Conservation (phyloP, 1,140 invertebrate species). For the Drosophila arawakana region DNA sequence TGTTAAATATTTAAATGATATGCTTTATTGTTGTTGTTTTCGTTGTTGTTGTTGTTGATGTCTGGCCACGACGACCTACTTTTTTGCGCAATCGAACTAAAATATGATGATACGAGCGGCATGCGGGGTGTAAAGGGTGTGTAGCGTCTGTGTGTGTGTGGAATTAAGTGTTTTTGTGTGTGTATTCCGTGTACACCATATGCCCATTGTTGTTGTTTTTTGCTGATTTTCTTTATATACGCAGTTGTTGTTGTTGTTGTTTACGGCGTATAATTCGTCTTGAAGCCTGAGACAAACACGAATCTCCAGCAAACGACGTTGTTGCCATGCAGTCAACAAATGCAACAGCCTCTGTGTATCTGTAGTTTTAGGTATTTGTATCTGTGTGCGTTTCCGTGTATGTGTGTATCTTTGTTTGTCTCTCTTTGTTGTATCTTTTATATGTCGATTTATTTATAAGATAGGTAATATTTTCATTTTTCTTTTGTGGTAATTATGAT, state of each 20-base stretch:
- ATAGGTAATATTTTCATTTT: conserved; percentile 30
- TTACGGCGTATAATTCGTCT: conserved; percentile 22
- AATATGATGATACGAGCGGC: conserved; percentile 56
- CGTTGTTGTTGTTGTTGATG: conserved; percentile 36
- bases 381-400: neutral
- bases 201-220: neutral
- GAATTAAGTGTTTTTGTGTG: conserved; percentile 4
- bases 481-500: conserved; percentile 16
- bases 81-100: conserved; percentile 79
- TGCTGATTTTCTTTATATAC: conserved; percentile 35
- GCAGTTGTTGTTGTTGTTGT: conserved; percentile 19
- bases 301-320: conserved; percentile 11
- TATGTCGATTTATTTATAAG: conserved; percentile 19
- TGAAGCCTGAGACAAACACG: conserved; percentile 20
- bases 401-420: conserved; percentile 11
- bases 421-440: conserved; percentile 3
- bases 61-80: conserved; percentile 78
- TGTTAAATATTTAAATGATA: conserved; percentile 79
- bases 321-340: conserved; percentile 38
- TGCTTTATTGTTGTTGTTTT: conserved; percentile 63
- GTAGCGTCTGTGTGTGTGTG: neutral
- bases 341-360: conserved; percentile 25
- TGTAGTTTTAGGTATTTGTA: neutral
- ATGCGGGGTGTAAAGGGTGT: conserved; percentile 24
- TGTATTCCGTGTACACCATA: conserved; percentile 1